phyloP scores from a whole-genome alignment of 2,113 vertebrate species.

The Dicentrarchus labrax region DNA sequence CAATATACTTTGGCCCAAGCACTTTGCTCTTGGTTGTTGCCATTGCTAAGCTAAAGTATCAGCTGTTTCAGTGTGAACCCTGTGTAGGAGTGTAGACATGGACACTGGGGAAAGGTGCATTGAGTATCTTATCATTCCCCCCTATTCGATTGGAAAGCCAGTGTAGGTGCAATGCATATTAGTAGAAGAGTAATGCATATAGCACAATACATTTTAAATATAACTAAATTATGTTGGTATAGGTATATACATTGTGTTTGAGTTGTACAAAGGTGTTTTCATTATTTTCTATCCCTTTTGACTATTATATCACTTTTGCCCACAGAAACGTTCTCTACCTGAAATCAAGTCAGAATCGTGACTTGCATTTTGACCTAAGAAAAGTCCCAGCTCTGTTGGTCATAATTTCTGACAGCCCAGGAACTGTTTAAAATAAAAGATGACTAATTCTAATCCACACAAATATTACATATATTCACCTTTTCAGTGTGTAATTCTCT shows the following conservation, averaged over 20 bases:
- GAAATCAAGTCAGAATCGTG: not conserved
- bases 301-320: not conserved
- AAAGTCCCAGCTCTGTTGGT: not conserved
- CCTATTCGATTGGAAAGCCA: not conserved
- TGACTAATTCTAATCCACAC: not conserved
- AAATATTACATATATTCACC: not conserved
- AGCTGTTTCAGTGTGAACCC: not conserved
- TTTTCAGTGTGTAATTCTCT: not conserved
- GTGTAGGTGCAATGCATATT: not conserved
- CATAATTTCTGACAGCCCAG: not conserved
- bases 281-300: too few relatives aligned
- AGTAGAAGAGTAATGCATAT: not conserved
- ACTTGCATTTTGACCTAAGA: too few relatives aligned
- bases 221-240: not conserved
- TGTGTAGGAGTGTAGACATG: not conserved
- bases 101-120: slow-evolving; percentile 15
- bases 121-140: slow-evolving; percentile 18
- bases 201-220: not conserved
- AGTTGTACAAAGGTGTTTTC: not conserved
- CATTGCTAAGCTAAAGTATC: not conserved
- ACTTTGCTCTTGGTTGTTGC: not conserved
- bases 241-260: not conserved
- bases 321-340: not conserved
- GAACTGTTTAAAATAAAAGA: not conserved
- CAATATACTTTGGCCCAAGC: not conserved